Conservation (phyloP, 2,888 invertebrate species). For the Acanthosepion lycidas region DNA sequence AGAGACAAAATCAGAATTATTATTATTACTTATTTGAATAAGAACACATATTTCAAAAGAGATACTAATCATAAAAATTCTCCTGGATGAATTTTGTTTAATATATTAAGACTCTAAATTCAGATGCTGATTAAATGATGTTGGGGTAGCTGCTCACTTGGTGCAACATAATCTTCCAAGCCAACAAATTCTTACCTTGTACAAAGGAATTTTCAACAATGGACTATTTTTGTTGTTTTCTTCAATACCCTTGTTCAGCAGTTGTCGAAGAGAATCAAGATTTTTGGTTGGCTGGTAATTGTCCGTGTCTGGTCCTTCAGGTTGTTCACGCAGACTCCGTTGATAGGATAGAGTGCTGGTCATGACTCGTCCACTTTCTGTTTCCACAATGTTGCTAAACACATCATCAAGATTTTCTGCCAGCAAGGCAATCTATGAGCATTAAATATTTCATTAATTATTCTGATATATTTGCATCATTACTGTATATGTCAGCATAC, state of each 20-base stretch:
- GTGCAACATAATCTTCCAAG: too few species aligned
- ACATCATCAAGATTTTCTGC: conserved; percentile 54
- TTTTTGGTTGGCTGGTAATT: conserved; percentile 62
- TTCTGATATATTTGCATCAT: neutral
- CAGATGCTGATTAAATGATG: too few species aligned
- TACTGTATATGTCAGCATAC: neutral
- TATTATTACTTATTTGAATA: too few species aligned
- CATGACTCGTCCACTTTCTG: conserved; percentile 73
- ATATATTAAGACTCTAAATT: too few species aligned
- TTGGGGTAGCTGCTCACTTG: too few species aligned
- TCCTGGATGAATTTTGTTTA: too few species aligned
- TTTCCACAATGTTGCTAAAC: conserved; percentile 73
- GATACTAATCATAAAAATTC: too few species aligned
- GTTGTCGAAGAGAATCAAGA: conserved; percentile 57
- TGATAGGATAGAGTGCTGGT: conserved; percentile 70
- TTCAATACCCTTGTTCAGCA: conserved; percentile 71
- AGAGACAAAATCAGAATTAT: too few species aligned
- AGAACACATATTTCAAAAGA: too few species aligned
- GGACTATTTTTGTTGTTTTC: conserved; percentile 74
- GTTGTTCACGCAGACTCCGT: conserved; percentile 63
- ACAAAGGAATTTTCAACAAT: conserved; percentile 70
- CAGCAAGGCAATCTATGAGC: conserved; percentile 64
- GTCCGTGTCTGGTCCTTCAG: conserved; percentile 70
- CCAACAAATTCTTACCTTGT: conserved; percentile 63
- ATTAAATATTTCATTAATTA: neutral